Conservation (phyloP, 2,888 invertebrate genomes). For the Archaeoteleia sp. region DNA sequence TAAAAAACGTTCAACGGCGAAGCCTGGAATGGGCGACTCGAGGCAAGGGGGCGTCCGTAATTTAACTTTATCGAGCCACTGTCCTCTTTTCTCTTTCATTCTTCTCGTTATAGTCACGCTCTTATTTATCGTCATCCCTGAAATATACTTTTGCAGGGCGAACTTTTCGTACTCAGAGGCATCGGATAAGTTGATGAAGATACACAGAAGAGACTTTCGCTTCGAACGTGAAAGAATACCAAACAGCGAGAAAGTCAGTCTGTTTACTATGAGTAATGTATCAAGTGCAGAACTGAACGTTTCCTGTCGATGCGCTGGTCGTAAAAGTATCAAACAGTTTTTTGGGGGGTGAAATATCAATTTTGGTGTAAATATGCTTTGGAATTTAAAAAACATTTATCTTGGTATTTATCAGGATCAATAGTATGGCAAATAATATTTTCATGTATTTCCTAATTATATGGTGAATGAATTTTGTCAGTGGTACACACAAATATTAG, state of each 20-base stretch:
- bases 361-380: no score
- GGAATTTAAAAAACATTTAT: no score
- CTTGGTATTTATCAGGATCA: no score
- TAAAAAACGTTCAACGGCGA: constrained; percentile 26
- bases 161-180: constrained; percentile 46
- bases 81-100: constrained; percentile 25
- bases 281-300: constrained; percentile 26
- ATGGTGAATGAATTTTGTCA: no score
- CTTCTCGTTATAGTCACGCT: constrained; percentile 36
- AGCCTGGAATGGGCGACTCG: constrained; percentile 16
- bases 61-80: constrained; percentile 59
- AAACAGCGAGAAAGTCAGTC: constrained; percentile 22
- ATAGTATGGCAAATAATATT: no score
- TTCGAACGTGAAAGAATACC: constrained; percentile 2
- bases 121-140: constrained; percentile 45
- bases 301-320: constrained; percentile 1
- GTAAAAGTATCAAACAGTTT: no score
- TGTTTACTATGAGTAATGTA: constrained; percentile 47
- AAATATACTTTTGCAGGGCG: constrained; percentile 36
- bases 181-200: constrained; percentile 51
- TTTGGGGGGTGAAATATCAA: no score
- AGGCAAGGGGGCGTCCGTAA: constrained; percentile 50
- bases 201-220: constrained; percentile 37
- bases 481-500: no score
- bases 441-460: no score